These are phyloP conservation scores for Aphrophora alni DNA, from an alignment of 2,888 invertebrate genomes.

Conservation along the genomic window DNA sequence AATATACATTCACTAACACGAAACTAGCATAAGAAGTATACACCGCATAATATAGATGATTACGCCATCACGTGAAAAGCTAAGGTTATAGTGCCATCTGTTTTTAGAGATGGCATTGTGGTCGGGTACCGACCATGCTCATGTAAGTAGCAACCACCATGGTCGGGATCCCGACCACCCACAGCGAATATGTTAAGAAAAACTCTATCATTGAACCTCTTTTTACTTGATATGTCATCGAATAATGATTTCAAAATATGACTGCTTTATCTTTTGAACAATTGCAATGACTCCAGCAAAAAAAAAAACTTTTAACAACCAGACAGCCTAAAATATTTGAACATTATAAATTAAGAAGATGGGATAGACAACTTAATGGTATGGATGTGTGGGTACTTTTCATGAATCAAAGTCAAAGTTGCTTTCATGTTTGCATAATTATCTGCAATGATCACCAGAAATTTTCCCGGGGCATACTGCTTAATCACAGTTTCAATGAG, in stretches of 20 bases:
- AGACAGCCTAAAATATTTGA: slow-evolving; percentile 30
- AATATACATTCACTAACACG: no score
- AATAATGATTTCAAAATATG: not conserved
- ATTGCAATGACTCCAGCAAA: slow-evolving; percentile 24
- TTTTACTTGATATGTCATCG: slow-evolving; percentile 10
- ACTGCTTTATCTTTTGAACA: slow-evolving; percentile 29
- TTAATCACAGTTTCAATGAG: slow-evolving; percentile 39
- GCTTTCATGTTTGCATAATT: slow-evolving; percentile 39
- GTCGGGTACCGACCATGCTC: no score
- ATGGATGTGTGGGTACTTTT: slow-evolving; percentile 18
- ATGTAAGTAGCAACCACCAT: no score
- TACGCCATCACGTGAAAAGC: no score
- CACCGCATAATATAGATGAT: no score
- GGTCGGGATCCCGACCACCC: no score
- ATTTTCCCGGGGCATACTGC: slow-evolving; percentile 39
- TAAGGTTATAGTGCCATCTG: no score
- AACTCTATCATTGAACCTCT: not conserved
- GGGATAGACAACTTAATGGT: slow-evolving; percentile 38
- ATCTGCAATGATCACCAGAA: slow-evolving; percentile 40
- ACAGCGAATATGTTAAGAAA: no score
- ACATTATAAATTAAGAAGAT: slow-evolving; percentile 31
- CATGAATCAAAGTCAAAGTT: slow-evolving; percentile 22
- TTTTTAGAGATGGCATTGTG: no score
- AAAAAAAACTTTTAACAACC: slow-evolving; percentile 23
- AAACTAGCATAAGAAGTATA: no score